A percentile compares a stretch with the other conserved stretches of the same genome.
These are phyloP conservation scores for Panorpa germanica DNA, from an alignment of 2,888 invertebrate species.

Conservation along the genomic window DNA sequence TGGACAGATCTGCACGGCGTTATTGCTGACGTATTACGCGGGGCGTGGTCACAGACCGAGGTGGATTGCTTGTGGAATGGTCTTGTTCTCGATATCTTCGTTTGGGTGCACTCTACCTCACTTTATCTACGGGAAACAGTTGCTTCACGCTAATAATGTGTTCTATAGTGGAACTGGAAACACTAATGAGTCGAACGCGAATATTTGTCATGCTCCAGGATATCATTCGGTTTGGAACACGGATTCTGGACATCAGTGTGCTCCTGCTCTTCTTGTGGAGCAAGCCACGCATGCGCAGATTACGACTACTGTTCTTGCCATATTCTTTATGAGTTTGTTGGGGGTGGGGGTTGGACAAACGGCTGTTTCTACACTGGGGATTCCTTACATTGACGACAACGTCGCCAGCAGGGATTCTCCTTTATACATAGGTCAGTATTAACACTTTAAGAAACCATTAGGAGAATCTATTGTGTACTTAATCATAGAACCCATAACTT, in stretches of 20 bases:
- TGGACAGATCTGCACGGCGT: slow-evolving; percentile 79
- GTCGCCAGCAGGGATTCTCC: slow-evolving; percentile 84
- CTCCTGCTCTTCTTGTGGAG: slow-evolving; percentile 38
- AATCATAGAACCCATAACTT: too few species aligned
- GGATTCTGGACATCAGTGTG: slow-evolving; percentile 23
- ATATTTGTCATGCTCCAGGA: slow-evolving; percentile 20
- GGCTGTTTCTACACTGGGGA: slow-evolving; percentile 79
- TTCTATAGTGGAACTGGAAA: slow-evolving; percentile 17
- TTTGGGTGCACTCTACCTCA: slow-evolving; percentile 79
- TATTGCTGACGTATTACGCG: slow-evolving; percentile 74
- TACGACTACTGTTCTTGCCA: slow-evolving; percentile 63
- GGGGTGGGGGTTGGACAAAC: slow-evolving; percentile 87
- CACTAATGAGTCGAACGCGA: slow-evolving; percentile 17
- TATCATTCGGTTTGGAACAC: slow-evolving; percentile 2
- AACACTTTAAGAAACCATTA: too few species aligned
- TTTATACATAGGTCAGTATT: slow-evolving; percentile 67
- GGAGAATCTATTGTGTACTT: too few species aligned
- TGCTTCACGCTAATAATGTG: slow-evolving; percentile 26
- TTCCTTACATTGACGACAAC: slow-evolving; percentile 88
- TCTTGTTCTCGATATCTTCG: slow-evolving; percentile 68
- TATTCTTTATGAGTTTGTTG: slow-evolving; percentile 73
- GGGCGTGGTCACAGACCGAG: slow-evolving; percentile 83
- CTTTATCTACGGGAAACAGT: slow-evolving; percentile 60
- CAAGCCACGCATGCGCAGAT: slow-evolving; percentile 55
- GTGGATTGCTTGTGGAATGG: slow-evolving; percentile 88